Base-by-base conservation (phyloP, 2,113 vertebrate species). In the Acrocephalus kingi region DNA sequence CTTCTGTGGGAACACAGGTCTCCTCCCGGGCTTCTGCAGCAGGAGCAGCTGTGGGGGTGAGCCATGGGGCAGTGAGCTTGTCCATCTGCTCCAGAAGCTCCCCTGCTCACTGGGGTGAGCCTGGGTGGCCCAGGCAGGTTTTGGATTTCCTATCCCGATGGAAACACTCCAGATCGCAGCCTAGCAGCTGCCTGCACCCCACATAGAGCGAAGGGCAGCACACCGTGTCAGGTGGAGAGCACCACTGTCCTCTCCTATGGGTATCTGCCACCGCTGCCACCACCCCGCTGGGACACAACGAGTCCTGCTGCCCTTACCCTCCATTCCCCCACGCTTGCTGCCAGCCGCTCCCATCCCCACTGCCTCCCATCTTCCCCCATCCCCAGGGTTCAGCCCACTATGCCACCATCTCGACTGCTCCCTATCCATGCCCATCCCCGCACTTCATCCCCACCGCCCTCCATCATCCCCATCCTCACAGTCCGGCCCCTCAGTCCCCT, bases 91-190 rank as follows among this genome's bases (percentile, higher is more conserved):
- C 55, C 45, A 28, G 35, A 6, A 31, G 31, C 10, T 33, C 3
- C 27, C 16, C 16, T 39, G 22, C 54, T 18, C 45, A 2, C 11
- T 2, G 15, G 8, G 28, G 20, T 15, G 13, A 62, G 13, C 45
- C 49, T 48, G 8, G 0, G 2, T 3, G 5, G 52, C 58, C 0
- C 1, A 25, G 9, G 33, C 25, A 3, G 23, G 1, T 8, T 48
- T 43, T 3, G 45, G 52, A 18, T 37, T 66, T 59, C 45, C 39
- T 48, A 20, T 21, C 46, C 37, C 7, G 0, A 2, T 2, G 33
- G 69, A 18, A 52, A 46, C 55, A 28, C 27, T 15, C 33, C 63
- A 19, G 73, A 61, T 39, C 46, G 33, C 73, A 13, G 31, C 19
- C 39, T 33, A 10, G 59, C 64, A 27, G 71, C 63, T 25, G 89